Conservation (phyloP, 2,113 vertebrate species). For the Varanus komodoensis region DNA sequence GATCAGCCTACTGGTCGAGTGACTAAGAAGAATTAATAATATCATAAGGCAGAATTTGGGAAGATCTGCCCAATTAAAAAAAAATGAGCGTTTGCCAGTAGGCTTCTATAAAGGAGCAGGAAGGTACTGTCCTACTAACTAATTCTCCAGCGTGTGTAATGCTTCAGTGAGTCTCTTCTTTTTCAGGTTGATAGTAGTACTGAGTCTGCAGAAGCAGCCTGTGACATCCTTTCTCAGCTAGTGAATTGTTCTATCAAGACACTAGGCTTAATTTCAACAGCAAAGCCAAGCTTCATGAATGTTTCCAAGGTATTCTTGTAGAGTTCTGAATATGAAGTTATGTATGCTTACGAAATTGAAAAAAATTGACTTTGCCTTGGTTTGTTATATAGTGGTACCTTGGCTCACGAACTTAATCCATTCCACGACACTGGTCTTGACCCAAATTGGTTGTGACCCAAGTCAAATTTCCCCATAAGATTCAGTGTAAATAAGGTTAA, state of each 20-base stretch:
- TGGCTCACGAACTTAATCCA: no score
- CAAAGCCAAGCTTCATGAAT: conserved; percentile 91
- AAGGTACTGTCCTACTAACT: background rate
- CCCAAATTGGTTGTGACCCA: no score
- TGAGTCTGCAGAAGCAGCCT: conserved; percentile 91
- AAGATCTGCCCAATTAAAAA: background rate
- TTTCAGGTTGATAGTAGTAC: conserved; percentile 89
- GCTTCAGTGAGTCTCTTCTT: conserved; percentile 3
- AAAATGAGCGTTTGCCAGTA: background rate
- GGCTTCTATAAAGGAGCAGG: background rate
- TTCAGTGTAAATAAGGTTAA: no score
- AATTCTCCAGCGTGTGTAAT: background rate
- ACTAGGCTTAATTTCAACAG: conserved; percentile 89
- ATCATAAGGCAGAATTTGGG: background rate
- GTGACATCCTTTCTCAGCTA: conserved; percentile 90
- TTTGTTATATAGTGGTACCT: background rate
- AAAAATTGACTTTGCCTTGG: background rate
- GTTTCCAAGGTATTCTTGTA: conserved; percentile 83
- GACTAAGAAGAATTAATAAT: background rate
- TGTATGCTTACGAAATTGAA: background rate
- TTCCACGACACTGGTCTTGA: no score
- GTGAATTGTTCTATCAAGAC: conserved; percentile 93
- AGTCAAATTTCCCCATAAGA: no score
- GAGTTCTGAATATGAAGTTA: background rate
- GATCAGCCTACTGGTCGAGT: background rate